These are phyloP conservation scores for Zaprionus nigranus DNA, from an alignment of 1,140 invertebrate species.

Conservation along the genomic window DNA sequence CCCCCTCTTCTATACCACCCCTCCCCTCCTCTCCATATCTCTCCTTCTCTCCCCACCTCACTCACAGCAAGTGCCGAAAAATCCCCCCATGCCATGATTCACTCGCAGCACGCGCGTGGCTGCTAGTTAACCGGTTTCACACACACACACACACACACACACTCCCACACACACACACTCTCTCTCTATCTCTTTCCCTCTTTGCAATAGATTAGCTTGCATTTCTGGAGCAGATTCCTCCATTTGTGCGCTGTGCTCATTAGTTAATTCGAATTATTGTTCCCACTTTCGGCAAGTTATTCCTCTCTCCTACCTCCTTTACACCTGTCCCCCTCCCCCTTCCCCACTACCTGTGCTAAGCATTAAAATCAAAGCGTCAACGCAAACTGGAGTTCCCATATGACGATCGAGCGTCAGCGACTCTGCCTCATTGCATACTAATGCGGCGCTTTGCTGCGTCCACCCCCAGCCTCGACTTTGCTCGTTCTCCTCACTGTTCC, in stretches of 20 bases:
- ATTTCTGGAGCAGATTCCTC: neutral
- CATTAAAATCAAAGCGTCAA: constrained; percentile 1
- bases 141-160: neutral
- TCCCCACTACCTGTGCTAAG: neutral
- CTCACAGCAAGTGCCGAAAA: constrained; percentile 13
- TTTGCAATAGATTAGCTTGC: neutral
- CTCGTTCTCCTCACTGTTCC: neutral
- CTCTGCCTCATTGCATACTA: constrained; percentile 46
- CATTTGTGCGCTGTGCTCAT: neutral
- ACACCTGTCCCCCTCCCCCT: neutral
- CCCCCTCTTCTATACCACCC: no score
- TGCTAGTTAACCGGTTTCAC: constrained; percentile 14
- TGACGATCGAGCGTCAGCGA: constrained; percentile 1
- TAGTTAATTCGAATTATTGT: neutral
- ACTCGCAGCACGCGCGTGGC: neutral
- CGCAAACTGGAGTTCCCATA: neutral
- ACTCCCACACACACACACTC: no score
- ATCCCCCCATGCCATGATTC: constrained; percentile 25
- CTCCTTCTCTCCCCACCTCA: neutral
- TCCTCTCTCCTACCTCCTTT: neutral
- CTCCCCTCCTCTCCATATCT: no score
- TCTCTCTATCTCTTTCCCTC: neutral
- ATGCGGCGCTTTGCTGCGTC: constrained; percentile 12
- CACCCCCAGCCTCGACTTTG: neutral
- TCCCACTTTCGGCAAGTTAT: neutral